Conservation (phyloP, 2,888 invertebrate species). For the Drosophila austrosaltans region DNA sequence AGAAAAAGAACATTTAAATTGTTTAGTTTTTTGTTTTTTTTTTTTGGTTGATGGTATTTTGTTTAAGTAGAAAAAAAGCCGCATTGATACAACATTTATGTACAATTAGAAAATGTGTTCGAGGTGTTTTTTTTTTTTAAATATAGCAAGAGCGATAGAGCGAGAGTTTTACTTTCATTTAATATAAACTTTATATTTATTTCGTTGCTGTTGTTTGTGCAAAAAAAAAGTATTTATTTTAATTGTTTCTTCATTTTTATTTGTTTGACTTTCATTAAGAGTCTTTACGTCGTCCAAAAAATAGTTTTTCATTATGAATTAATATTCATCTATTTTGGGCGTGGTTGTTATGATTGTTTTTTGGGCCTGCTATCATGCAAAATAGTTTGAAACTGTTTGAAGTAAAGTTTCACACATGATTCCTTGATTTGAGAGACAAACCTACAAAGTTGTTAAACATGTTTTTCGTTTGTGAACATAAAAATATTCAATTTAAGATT, state of each 20-base stretch:
- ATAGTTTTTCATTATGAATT: conserved; percentile 17
- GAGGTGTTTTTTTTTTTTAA: conserved; percentile 57
- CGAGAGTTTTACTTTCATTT: conserved; percentile 45
- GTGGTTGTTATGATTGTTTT: conserved; percentile 58
- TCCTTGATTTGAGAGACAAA: conserved; percentile 68
- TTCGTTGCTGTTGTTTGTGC: conserved; percentile 50
- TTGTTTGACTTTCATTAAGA: conserved; percentile 82
- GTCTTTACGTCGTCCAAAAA: conserved; percentile 82
- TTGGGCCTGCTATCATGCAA: conserved; percentile 79
- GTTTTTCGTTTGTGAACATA: conserved; percentile 44
- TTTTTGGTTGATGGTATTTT: conserved; percentile 40
- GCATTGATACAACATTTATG: conserved; percentile 77
- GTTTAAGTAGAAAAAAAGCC: conserved; percentile 48
- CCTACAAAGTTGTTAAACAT: conserved; percentile 19
- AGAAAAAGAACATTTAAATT: conserved; percentile 70
- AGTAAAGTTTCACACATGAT: conserved; percentile 81
- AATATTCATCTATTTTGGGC: conserved; percentile 58
- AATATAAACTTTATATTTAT: conserved; percentile 31
- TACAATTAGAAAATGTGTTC: conserved; percentile 73
- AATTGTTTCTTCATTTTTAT: conserved; percentile 38
- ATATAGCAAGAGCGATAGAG: conserved; percentile 36
- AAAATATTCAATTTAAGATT: conserved; percentile 68
- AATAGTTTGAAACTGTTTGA: conserved; percentile 81
- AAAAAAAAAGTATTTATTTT: conserved; percentile 43
- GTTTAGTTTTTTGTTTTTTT: conserved; percentile 60